Evolutionary conservation across 2,888 invertebrate genomes (phyloP).

Genomic region (Gerosis bhagava): DNA sequence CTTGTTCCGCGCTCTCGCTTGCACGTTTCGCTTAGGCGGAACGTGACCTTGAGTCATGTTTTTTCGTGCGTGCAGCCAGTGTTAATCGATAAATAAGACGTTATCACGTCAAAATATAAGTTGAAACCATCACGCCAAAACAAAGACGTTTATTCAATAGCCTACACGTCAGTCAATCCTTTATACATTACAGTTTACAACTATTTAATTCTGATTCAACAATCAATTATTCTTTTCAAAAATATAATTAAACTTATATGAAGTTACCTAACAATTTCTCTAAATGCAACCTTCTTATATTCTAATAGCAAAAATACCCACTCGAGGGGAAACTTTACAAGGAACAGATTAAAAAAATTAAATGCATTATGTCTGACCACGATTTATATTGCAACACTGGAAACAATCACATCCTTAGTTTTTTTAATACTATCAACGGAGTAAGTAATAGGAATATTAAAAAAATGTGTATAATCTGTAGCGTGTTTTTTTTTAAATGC

Average conservation of each 20-base stretch:
- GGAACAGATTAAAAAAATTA: slow-evolving; percentile 57
- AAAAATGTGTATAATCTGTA: slow-evolving; percentile 1
- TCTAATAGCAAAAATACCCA: slow-evolving; percentile 53
- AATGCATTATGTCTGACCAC: slow-evolving; percentile 39
- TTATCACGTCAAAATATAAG: too few species aligned
- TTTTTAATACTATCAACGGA: slow-evolving; percentile 2
- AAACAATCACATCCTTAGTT: too few species aligned
- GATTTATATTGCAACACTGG: too few species aligned
- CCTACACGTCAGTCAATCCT: slow-evolving; percentile 16
- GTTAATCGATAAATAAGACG: too few species aligned
- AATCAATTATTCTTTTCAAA: slow-evolving; percentile 28
- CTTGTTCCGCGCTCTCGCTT: too few species aligned
- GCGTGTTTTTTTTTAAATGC: not conserved
- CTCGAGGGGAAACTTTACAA: slow-evolving; percentile 44
- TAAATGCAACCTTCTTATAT: slow-evolving; percentile 59
- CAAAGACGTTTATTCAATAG: slow-evolving; percentile 24
- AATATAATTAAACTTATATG: slow-evolving; percentile 25
- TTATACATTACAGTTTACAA: slow-evolving; percentile 11
- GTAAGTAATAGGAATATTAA: slow-evolving; percentile 22
- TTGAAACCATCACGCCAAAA: not conserved
- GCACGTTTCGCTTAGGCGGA: too few species aligned
- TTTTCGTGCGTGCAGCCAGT: too few species aligned
- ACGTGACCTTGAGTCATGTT: too few species aligned
- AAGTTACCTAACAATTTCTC: slow-evolving; percentile 28
- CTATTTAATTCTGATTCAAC: slow-evolving; percentile 12